phyloP scores from a whole-genome alignment of 1,140 invertebrate genomes.

The Drosophila pseudoananassae region DNA sequence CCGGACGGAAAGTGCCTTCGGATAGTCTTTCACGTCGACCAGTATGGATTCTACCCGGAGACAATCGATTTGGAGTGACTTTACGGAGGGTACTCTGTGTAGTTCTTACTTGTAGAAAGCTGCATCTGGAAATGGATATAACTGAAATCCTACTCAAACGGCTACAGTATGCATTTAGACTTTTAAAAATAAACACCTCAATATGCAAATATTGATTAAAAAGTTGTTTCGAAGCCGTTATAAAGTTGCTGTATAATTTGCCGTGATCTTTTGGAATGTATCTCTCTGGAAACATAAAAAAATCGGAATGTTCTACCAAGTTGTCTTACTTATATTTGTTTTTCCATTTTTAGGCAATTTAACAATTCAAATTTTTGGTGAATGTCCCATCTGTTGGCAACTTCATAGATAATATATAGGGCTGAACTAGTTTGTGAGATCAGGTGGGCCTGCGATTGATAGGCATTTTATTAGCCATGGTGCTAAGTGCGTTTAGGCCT shows the following conservation, averaged over 20 bases:
- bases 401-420: constrained; percentile 1
- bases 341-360: constrained; percentile 20
- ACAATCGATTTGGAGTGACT: constrained; percentile 3
- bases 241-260: constrained; percentile 21
- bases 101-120: constrained; percentile 1
- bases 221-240: constrained; percentile 29
- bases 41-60: constrained; percentile 19
- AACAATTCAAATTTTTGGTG: constrained; percentile 39
- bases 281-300: constrained; percentile 5
- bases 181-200: constrained; percentile 19
- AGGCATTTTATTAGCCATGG: constrained; percentile 59
- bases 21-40: constrained; percentile 8
- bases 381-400: constrained; percentile 18
- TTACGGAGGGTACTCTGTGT: neutral
- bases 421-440: constrained; percentile 31
- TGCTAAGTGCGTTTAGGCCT: constrained; percentile 45
- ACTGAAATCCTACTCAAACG: constrained; percentile 1
- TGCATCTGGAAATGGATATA: constrained; percentile 23
- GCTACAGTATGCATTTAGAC: constrained; percentile 9
- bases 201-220: constrained; percentile 31
- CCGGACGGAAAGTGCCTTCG: constrained; percentile 4
- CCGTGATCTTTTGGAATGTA: constrained; percentile 25
- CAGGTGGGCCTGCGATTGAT: constrained; percentile 44
- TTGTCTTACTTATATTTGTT: neutral
- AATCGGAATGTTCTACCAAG: constrained; percentile 12